phyloP scores from a whole-genome alignment of 2,888 invertebrate genomes.

The Spodoptera littoralis region DNA sequence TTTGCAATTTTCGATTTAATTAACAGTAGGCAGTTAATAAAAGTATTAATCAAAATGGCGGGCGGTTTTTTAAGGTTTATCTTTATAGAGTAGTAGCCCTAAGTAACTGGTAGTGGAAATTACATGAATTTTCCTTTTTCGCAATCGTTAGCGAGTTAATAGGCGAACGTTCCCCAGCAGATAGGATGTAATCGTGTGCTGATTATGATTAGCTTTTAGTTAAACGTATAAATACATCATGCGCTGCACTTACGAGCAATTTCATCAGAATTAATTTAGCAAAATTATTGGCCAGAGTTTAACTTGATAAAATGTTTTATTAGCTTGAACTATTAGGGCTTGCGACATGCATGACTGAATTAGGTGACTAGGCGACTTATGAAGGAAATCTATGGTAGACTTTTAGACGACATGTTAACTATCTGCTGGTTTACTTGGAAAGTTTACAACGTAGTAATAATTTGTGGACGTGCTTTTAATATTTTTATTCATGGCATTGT shows the following conservation, averaged over 20 bases:
- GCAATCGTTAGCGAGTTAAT: constrained; percentile 60
- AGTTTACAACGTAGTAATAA: no score
- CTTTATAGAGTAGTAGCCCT: constrained; percentile 37
- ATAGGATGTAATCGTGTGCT: constrained; percentile 53
- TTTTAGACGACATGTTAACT: constrained; percentile 5
- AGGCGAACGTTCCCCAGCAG: constrained; percentile 43
- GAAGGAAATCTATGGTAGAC: constrained; percentile 7
- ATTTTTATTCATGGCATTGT: constrained; percentile 1
- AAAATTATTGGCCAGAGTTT: constrained; percentile 42
- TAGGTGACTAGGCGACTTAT: constrained; percentile 33
- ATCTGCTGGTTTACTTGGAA: no score
- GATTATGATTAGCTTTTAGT: constrained; percentile 52
- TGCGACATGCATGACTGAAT: constrained; percentile 43
- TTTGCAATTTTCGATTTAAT: no score
- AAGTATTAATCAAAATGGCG: no score
- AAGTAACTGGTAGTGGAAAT: constrained; percentile 57
- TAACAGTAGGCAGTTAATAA: no score
- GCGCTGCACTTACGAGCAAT: constrained; percentile 38
- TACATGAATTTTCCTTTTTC: constrained; percentile 70
- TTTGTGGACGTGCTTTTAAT: no score
- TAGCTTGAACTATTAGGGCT: constrained; percentile 42
- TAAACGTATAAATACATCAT: constrained; percentile 50
- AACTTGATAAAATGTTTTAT: constrained; percentile 35
- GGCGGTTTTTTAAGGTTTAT: no score
- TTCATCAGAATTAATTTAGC: constrained; percentile 50